Percentiles rank a stretch among this genome's conserved stretches.
These are phyloP conservation scores for Atta cephalotes DNA, from an alignment of 1,140 invertebrate species.

Conservation along the genomic window DNA sequence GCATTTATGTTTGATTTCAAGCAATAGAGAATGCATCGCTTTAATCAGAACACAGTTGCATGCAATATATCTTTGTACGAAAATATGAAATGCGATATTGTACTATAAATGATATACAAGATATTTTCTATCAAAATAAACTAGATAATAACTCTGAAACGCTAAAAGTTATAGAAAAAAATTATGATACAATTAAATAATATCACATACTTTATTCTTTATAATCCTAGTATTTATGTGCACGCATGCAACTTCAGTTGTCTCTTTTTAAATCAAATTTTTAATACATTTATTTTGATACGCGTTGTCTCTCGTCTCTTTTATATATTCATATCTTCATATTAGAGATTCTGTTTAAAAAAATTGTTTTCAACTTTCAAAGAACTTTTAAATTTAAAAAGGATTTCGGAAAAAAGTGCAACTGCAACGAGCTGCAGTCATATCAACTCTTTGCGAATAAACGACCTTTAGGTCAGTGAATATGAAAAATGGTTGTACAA, in stretches of 20 bases:
- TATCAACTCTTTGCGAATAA: not conserved
- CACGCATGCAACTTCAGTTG: not conserved
- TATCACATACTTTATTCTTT: not conserved
- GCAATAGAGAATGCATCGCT: slow-evolving; percentile 20
- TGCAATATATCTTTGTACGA: not conserved
- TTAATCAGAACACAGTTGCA: not conserved
- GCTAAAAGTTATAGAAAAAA: not conserved
- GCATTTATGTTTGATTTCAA: slow-evolving; percentile 12
- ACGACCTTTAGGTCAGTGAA: slow-evolving; percentile 14
- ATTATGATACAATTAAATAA: not conserved
- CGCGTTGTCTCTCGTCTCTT: not conserved
- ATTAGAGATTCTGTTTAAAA: not conserved
- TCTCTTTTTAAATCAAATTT: not conserved
- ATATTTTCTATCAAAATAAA: not conserved
- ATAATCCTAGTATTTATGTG: not conserved
- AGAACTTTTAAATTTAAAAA: slow-evolving; percentile 12
- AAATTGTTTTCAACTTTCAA: slow-evolving; percentile 5
- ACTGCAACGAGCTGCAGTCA: not conserved
- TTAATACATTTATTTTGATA: not conserved
- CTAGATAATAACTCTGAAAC: not conserved
- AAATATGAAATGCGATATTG: slow-evolving; percentile 8
- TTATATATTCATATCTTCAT: not conserved
- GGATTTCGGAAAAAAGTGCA: not conserved
- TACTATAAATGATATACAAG: not conserved
- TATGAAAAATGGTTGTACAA: slow-evolving; percentile 21